Percentiles rank a stretch among this genome's conserved stretches.
These are phyloP conservation scores for Platycheirus albimanus DNA, from an alignment of 2,888 invertebrate genomes.

Conservation along the genomic window DNA sequence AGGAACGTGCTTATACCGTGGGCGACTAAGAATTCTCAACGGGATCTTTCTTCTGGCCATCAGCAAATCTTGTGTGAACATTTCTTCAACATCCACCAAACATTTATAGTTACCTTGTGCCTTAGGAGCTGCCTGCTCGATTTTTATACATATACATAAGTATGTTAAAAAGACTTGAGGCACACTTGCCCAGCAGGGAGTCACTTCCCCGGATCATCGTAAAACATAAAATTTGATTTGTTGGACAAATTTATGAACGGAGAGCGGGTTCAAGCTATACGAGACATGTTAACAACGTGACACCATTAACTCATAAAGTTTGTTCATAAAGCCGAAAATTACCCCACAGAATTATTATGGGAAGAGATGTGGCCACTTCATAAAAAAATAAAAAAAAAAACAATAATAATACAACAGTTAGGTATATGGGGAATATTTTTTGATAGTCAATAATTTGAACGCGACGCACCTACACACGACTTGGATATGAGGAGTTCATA, in stretches of 20 bases:
- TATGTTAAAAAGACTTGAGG: conserved; percentile 36
- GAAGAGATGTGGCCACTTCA: conserved; percentile 60
- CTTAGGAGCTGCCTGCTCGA: conserved; percentile 8
- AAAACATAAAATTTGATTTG: conserved; percentile 72
- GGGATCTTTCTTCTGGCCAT: conserved; percentile 28
- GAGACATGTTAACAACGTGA: conserved; percentile 71
- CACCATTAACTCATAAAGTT: conserved; percentile 68
- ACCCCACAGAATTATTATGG: conserved; percentile 36
- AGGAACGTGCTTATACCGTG: conserved; percentile 15
- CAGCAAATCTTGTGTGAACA: conserved; percentile 32
- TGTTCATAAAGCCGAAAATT: conserved; percentile 59
- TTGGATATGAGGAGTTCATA: neutral
- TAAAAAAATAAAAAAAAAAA: conserved; percentile 35
- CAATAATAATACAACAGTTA: conserved; percentile 50
- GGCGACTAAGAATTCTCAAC: conserved; percentile 55
- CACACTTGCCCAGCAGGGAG: conserved; percentile 65
- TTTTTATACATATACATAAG: conserved; percentile 44
- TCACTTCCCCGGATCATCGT: conserved; percentile 59
- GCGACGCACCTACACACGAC: conserved; percentile 60
- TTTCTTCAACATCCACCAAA: conserved; percentile 15
- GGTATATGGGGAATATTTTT: conserved; percentile 33
- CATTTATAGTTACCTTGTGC: conserved; percentile 10
- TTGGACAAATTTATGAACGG: conserved; percentile 64
- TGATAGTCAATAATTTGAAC: conserved; percentile 59
- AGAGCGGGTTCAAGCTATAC: conserved; percentile 52